phyloP scores from a whole-genome alignment of 2,797 vertebrate species.

The Parauchenoglanis punctatus region DNA sequence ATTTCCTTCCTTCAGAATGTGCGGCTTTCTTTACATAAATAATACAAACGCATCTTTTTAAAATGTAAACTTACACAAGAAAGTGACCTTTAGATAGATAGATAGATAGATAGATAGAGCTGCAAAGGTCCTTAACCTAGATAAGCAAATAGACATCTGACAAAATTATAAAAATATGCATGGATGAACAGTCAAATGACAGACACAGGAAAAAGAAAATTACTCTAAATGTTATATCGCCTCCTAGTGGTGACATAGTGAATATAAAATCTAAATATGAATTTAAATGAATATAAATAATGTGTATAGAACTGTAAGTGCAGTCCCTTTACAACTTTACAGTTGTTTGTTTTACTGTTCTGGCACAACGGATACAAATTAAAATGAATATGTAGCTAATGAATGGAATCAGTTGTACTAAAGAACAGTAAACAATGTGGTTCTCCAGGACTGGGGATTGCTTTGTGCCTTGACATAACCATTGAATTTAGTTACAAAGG shows the following conservation, averaged over 20 bases:
- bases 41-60: neutral
- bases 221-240: slow-evolving; percentile 42
- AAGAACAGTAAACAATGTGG: slow-evolving; percentile 17
- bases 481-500: neutral
- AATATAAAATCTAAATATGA: too few relatives aligned
- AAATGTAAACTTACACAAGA: neutral
- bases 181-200: neutral
- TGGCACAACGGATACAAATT: neutral
- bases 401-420: neutral
- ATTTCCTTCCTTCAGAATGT: neutral
- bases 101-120: neutral
- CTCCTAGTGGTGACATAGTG: slow-evolving; percentile 63
- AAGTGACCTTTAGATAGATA: neutral
- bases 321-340: neutral
- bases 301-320: neutral
- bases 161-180: neutral
- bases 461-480: neutral
- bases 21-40: neutral
- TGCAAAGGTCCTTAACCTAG: neutral
- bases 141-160: neutral
- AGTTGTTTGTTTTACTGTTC: neutral
- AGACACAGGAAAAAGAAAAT: neutral
- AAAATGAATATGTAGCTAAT: neutral
- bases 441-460: neutral
- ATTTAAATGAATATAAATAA: neutral